Evolutionary conservation across 2,113 vertebrate species (phyloP).

Genomic region (Tetraodon nigroviridis): DNA sequence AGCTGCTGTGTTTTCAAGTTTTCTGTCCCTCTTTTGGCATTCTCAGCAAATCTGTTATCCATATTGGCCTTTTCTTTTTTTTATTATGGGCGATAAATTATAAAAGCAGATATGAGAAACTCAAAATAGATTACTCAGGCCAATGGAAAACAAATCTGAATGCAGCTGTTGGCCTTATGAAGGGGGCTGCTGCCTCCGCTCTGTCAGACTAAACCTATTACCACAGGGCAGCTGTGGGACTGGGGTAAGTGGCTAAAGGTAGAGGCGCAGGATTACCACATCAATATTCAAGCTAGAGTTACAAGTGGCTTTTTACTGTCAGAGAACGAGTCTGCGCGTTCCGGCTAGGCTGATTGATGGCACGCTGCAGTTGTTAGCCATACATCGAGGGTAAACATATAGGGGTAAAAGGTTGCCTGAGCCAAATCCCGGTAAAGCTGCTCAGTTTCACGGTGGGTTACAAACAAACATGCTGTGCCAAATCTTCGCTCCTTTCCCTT

Average conservation of each 20-base stretch:
- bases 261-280: not conserved
- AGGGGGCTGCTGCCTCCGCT: constrained; percentile 20
- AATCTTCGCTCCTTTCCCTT: constrained; percentile 51
- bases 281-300: constrained; percentile 1
- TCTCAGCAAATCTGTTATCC: constrained; percentile 48
- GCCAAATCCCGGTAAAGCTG: constrained; percentile 66
- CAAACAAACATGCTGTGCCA: constrained; percentile 69
- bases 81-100: constrained; percentile 44
- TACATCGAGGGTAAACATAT: constrained; percentile 39
- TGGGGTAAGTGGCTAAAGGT: constrained; percentile 8
- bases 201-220: constrained; percentile 24
- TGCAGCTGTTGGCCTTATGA: constrained; percentile 70
- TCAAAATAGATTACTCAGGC: constrained; percentile 51
- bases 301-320: not conserved
- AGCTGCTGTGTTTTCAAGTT: constrained; percentile 36
- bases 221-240: constrained; percentile 10
- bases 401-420: constrained; percentile 41
- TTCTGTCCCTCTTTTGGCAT: constrained; percentile 30
- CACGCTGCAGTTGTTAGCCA: constrained; percentile 5
- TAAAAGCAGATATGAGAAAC: constrained; percentile 41
- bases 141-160: constrained; percentile 41
- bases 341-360: not conserved
- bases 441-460: constrained; percentile 77
- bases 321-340: constrained; percentile 1
- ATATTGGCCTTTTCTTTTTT: constrained; percentile 20